These are phyloP conservation scores for Monodelphis domestica DNA, from an alignment of 2,797 vertebrate species.

Conservation along the genomic window DNA sequence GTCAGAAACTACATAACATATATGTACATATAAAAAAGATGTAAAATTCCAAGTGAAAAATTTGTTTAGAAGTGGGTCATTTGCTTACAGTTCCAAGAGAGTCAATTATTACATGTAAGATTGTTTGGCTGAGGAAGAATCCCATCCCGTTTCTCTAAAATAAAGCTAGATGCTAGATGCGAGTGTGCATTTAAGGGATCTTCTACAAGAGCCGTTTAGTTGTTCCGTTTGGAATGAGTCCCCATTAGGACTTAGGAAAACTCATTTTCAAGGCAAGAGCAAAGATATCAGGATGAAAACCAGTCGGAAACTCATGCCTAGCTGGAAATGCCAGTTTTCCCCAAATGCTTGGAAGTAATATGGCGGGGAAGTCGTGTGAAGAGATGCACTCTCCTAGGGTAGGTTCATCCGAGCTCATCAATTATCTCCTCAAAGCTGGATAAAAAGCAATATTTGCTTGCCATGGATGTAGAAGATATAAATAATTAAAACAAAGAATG, in stretches of 20 bases:
- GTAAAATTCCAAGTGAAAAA: neutral
- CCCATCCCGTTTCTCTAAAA: slow-evolving; percentile 69
- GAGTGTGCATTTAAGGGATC: slow-evolving; percentile 56
- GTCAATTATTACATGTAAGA: slow-evolving; percentile 55
- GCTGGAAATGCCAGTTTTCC: slow-evolving; percentile 55
- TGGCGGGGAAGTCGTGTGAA: slow-evolving; percentile 63
- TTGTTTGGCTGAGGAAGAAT: slow-evolving; percentile 67
- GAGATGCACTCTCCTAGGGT: slow-evolving; percentile 47
- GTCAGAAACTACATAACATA: slow-evolving; percentile 76
- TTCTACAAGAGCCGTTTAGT: slow-evolving; percentile 68
- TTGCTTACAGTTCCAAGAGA: slow-evolving; percentile 65
- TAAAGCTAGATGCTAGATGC: slow-evolving; percentile 65
- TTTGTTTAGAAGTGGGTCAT: neutral
- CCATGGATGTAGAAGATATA: slow-evolving; percentile 82
- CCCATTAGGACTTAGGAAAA: slow-evolving; percentile 67
- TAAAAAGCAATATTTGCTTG: slow-evolving; percentile 78
- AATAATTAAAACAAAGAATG: slow-evolving; percentile 83
- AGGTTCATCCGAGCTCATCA: slow-evolving; percentile 77
- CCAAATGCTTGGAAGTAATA: slow-evolving; percentile 64
- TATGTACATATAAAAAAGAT: slow-evolving; percentile 26
- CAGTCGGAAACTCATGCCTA: slow-evolving; percentile 74
- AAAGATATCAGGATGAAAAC: slow-evolving; percentile 66
- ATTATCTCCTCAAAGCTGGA: slow-evolving; percentile 76
- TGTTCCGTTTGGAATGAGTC: slow-evolving; percentile 65
- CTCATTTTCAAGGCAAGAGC: slow-evolving; percentile 61